Conservation (phyloP, 2,888 invertebrate species). For the Eupithecia dodoneata region DNA sequence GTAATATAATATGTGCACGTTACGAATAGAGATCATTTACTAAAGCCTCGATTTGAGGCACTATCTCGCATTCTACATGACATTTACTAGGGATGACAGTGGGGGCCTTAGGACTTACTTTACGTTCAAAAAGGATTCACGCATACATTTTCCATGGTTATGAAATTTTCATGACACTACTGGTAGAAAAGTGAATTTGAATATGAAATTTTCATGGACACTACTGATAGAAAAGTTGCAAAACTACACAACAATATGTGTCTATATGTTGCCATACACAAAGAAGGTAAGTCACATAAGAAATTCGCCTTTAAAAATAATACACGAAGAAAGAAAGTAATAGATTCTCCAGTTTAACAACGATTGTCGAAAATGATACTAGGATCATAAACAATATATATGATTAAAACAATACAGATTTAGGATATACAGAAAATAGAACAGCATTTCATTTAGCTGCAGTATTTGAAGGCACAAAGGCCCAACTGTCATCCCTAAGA, state of each 20-base stretch:
- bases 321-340: not conserved
- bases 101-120: constrained; percentile 17
- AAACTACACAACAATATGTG: no score
- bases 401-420: not conserved
- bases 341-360: not conserved
- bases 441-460: not conserved
- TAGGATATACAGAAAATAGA: not conserved
- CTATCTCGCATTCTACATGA: constrained; percentile 47
- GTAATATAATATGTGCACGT: constrained; percentile 54
- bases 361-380: not conserved
- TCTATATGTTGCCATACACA: not conserved
- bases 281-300: not conserved
- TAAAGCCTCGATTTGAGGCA: constrained; percentile 51
- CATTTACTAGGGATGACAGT: constrained; percentile 12
- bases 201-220: no score
- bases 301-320: not conserved
- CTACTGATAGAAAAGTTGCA: no score
- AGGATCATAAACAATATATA: not conserved
- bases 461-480: not conserved
- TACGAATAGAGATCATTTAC: constrained; percentile 64
- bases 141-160: not conserved
- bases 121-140: not conserved
- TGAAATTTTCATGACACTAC: not conserved
- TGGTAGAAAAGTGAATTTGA: not conserved
- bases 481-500: not conserved